A percentile compares a stretch with the other conserved stretches of the same genome.
These are phyloP conservation scores for Calonectris borealis DNA, from an alignment of 2,113 vertebrate genomes.

Conservation along the genomic window DNA sequence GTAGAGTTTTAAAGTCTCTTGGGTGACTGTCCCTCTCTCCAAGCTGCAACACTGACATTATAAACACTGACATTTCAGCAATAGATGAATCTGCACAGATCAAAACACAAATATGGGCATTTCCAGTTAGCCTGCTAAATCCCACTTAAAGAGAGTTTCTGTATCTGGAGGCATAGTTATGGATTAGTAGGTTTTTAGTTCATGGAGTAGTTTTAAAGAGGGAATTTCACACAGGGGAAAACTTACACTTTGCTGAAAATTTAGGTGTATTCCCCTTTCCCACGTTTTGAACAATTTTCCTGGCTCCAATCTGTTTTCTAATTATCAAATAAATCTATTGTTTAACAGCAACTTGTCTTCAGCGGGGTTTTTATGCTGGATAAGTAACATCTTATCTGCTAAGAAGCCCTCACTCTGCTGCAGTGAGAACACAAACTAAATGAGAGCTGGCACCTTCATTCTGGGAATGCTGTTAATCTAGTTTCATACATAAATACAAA, in stretches of 20 bases:
- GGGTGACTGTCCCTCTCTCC: neutral
- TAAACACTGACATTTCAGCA: conserved; percentile 5
- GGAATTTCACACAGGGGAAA: neutral
- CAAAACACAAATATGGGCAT: conserved; percentile 37
- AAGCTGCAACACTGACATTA: neutral
- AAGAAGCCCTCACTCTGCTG: neutral
- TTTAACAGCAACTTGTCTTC: neutral
- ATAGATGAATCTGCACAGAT: neutral
- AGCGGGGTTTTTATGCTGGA: neutral
- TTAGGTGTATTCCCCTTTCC: neutral
- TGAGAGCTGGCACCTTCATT: neutral
- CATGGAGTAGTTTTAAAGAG: neutral
- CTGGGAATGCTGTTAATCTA: neutral
- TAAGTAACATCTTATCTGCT: neutral
- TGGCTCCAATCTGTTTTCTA: neutral
- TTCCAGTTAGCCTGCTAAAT: neutral
- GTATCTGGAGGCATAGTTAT: neutral
- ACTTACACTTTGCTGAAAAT: neutral
- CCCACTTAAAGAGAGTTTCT: neutral
- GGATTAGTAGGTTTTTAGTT: conserved; percentile 15
- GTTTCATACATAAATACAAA: neutral
- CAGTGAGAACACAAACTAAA: neutral
- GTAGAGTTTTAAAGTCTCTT: conserved; percentile 21
- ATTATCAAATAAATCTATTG: neutral
- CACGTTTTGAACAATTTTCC: neutral